phyloP scores from a whole-genome alignment of 2,113 vertebrate genomes.

The Alligator sinensis region DNA sequence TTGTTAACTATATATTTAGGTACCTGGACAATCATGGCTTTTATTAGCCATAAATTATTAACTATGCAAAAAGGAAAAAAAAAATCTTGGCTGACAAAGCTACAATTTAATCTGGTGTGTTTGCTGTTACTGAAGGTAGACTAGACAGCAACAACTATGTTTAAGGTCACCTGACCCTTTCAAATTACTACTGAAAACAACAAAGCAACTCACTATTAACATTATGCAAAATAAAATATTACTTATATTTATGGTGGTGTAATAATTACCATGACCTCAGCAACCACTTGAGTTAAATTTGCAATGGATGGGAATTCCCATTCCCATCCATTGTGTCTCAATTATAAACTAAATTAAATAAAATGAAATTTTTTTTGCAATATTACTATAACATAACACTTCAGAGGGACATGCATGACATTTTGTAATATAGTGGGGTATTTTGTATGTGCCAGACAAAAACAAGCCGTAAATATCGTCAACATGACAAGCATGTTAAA shows the following conservation, averaged over 20 bases:
- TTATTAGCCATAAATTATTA: not conserved
- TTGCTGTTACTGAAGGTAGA: not conserved
- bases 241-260: not conserved
- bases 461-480: too few species aligned
- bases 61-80: not conserved
- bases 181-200: not conserved
- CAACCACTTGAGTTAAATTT: not conserved
- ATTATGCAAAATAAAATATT: not conserved
- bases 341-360: not conserved
- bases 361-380: too few species aligned
- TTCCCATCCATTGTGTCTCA: not conserved
- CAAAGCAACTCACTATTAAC: too few species aligned
- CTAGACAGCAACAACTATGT: not conserved
- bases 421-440: too few species aligned
- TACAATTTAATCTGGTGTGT: not conserved
- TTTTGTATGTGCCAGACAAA: too few species aligned
- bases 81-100: not conserved
- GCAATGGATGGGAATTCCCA: too few species aligned
- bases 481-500: too few species aligned
- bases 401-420: too few species aligned
- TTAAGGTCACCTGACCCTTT: not conserved
- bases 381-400: too few species aligned
- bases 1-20: not conserved
- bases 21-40: not conserved
- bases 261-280: not conserved